phyloP scores from a whole-genome alignment of 2,113 vertebrate genomes.

The Sinocyclocheilus anophthalmus region DNA sequence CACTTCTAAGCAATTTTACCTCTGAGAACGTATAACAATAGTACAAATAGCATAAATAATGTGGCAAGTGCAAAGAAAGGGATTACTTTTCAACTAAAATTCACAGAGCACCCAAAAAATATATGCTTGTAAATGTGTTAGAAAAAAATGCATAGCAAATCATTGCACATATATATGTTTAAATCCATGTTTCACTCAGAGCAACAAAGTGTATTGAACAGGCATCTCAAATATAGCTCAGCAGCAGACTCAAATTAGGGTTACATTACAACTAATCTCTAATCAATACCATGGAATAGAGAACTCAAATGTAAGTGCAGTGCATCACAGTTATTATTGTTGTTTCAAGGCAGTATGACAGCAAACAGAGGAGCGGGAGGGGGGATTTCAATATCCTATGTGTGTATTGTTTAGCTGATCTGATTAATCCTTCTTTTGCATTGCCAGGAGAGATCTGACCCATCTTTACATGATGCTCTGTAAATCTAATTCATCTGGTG shows the following conservation, averaged over 20 bases:
- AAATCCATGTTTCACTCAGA: conserved; percentile 1
- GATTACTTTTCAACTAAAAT: neutral
- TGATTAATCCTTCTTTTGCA: conserved; percentile 7
- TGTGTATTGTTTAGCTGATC: neutral
- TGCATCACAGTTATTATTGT: neutral
- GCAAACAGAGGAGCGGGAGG: neutral
- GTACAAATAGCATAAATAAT: neutral
- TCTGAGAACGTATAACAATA: neutral
- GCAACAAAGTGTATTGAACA: neutral
- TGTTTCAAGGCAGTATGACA: conserved; percentile 8
- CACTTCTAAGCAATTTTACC: neutral
- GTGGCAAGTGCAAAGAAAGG: neutral
- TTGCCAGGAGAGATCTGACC: conserved; percentile 5
- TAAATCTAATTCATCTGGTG: conserved; percentile 34
- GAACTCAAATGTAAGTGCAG: neutral
- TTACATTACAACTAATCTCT: neutral
- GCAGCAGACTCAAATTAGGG: neutral
- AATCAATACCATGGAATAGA: neutral
- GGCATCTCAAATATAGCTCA: conserved; percentile 10
- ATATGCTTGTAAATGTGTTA: neutral
- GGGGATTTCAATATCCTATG: neutral
- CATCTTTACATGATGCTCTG: conserved; percentile 12
- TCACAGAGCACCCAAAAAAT: neutral
- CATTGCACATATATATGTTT: neutral
- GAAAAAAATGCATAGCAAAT: neutral